These are phyloP conservation scores for Esox masquinongy DNA, from an alignment of 2,797 vertebrate species.

Conservation along the genomic window DNA sequence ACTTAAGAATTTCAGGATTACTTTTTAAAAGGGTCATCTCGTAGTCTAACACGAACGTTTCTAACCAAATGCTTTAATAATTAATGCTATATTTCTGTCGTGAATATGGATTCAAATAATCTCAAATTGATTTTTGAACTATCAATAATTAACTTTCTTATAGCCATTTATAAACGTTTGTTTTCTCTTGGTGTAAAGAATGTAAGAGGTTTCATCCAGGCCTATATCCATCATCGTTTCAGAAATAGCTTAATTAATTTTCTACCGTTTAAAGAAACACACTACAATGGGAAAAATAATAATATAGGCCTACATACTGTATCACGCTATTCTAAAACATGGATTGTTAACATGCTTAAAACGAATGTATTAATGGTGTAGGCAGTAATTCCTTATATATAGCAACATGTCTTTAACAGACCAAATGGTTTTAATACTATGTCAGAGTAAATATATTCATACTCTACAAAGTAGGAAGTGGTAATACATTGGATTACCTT, in stretches of 20 bases:
- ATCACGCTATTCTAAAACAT: background rate
- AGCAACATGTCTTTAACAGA: too few relatives aligned
- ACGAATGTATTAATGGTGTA: background rate
- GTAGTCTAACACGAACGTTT: too few relatives aligned
- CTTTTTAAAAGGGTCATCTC: background rate
- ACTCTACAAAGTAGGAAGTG: too few relatives aligned
- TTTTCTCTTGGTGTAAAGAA: constrained; percentile 3
- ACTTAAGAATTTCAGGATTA: background rate
- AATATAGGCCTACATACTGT: background rate
- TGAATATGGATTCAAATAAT: background rate
- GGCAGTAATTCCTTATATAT: background rate
- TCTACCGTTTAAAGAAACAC: background rate
- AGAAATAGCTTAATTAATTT: background rate
- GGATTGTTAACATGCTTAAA: background rate
- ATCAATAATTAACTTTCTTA: constrained; percentile 1
- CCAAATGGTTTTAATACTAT: too few relatives aligned
- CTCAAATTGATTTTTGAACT: background rate
- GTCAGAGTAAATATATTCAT: too few relatives aligned
- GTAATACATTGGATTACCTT: too few relatives aligned
- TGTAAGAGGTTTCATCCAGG: background rate
- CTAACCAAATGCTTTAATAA: background rate
- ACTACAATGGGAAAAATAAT: background rate
- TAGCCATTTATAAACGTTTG: background rate
- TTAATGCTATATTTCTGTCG: background rate
- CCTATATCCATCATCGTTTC: background rate